Evolutionary conservation across 2,113 vertebrate genomes (phyloP).

Genomic region (Alligator sinensis): DNA sequence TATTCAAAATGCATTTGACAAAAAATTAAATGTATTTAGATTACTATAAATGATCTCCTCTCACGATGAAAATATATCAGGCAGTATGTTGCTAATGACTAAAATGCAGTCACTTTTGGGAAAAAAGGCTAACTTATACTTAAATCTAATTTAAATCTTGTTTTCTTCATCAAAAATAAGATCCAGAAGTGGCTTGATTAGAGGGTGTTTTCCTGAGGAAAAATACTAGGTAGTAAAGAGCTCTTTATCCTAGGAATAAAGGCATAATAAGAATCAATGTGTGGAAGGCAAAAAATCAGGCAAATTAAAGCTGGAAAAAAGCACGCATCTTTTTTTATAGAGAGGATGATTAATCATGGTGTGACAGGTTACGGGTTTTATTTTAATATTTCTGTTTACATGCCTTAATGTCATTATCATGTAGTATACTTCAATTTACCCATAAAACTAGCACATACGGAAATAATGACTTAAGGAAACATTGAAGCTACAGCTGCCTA

Average conservation of each 20-base stretch:
- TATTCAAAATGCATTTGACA: neutral
- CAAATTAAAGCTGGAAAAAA: neutral
- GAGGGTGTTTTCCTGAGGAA: neutral
- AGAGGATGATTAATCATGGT: neutral
- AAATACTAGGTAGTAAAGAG: rapidly evolving
- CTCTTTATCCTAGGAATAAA: neutral
- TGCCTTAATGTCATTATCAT: no score
- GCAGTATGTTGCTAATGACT: neutral
- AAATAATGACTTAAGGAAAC: no score
- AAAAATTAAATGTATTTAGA: neutral
- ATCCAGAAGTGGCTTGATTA: neutral
- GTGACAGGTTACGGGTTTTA: no score
- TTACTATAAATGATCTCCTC: neutral
- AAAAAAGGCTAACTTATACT: neutral
- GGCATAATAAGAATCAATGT: neutral
- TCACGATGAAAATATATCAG: neutral
- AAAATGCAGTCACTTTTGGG: neutral
- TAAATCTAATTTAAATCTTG: neutral
- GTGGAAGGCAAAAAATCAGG: neutral
- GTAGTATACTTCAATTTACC: no score
- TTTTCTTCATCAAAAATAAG: neutral
- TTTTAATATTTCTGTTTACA: no score
- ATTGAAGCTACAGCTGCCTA: no score
- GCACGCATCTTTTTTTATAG: neutral
- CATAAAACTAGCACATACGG: no score